phyloP scores from a whole-genome alignment of 2,888 invertebrate species.

The Lycocerus yunnanus region DNA sequence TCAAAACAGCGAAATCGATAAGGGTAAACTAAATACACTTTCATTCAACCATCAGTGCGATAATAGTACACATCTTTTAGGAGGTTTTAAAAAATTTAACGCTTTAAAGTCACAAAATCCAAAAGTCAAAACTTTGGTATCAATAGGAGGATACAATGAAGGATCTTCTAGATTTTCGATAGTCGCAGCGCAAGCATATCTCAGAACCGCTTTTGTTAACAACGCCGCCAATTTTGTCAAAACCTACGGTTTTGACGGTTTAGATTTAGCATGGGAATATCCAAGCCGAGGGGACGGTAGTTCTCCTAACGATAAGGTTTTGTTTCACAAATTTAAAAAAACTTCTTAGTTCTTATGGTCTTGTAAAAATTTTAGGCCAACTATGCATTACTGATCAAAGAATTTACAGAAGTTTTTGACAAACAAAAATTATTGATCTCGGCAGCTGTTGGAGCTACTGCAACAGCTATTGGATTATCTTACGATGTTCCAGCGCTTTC shows the following conservation, averaged over 20 bases:
- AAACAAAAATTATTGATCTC: constrained; percentile 60
- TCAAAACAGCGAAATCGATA: constrained; percentile 61
- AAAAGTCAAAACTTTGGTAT: constrained; percentile 62
- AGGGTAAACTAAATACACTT: too few relatives aligned
- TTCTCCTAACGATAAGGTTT: constrained; percentile 42
- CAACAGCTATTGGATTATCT: constrained; percentile 56
- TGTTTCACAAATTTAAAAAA: neutral
- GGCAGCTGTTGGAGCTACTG: constrained; percentile 64
- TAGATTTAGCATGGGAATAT: constrained; percentile 77
- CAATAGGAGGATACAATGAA: constrained; percentile 74
- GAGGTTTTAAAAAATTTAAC: constrained; percentile 61
- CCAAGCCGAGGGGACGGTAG: constrained; percentile 64
- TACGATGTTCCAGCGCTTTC: constrained; percentile 63
- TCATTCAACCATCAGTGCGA: neutral
- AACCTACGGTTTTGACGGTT: constrained; percentile 68
- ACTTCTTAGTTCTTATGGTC: neutral
- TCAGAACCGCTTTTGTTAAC: constrained; percentile 61
- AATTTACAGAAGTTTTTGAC: constrained; percentile 61
- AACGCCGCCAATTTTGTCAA: constrained; percentile 61
- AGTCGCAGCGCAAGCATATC: constrained; percentile 55
- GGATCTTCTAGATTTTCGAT: constrained; percentile 48
- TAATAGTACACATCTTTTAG: constrained; percentile 39
- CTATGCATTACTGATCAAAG: constrained; percentile 52
- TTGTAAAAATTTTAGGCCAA: constrained; percentile 35
- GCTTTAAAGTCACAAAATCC: constrained; percentile 60